Evolutionary conservation across 2,888 invertebrate species (phyloP).

Genomic region (Ormia ochracea): DNA sequence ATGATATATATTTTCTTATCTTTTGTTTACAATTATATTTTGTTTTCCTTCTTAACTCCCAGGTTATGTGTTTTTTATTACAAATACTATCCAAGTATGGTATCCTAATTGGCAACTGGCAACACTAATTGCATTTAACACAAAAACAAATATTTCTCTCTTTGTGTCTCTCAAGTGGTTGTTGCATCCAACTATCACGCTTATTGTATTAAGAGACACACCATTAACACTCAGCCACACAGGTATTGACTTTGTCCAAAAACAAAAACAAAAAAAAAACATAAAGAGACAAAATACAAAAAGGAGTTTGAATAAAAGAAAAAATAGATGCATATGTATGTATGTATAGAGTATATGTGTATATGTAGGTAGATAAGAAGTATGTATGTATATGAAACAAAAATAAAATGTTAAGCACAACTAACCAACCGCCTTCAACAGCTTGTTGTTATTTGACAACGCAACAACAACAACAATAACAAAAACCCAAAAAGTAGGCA

Average conservation of each 20-base stretch:
- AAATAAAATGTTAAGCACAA: constrained; percentile 32
- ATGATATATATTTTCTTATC: too few species aligned
- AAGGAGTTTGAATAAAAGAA: constrained; percentile 31
- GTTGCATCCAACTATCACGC: constrained; percentile 56
- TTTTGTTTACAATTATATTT: too few species aligned
- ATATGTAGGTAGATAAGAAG: too few species aligned
- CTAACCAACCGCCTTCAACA: constrained; percentile 50
- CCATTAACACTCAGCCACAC: constrained; percentile 23
- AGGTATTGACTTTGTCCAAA: constrained; percentile 48
- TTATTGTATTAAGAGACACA: constrained; percentile 41
- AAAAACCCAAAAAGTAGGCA: constrained; percentile 38
- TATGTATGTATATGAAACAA: too few species aligned
- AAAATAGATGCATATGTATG: too few species aligned
- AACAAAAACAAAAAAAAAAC: neutral
- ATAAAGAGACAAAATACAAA: constrained; percentile 4
- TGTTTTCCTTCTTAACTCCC: too few species aligned
- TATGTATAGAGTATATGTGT: too few species aligned
- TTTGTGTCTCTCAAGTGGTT: constrained; percentile 58
- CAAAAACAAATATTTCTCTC: constrained; percentile 42
- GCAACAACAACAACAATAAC: constrained; percentile 15
- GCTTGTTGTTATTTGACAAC: constrained; percentile 26
- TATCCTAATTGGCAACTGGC: too few species aligned
- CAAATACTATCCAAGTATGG: too few species aligned
- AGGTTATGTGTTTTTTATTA: too few species aligned
- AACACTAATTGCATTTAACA: neutral